Base-by-base conservation (phyloP, 2,888 invertebrate species). In the Cantharis lateralis region DNA sequence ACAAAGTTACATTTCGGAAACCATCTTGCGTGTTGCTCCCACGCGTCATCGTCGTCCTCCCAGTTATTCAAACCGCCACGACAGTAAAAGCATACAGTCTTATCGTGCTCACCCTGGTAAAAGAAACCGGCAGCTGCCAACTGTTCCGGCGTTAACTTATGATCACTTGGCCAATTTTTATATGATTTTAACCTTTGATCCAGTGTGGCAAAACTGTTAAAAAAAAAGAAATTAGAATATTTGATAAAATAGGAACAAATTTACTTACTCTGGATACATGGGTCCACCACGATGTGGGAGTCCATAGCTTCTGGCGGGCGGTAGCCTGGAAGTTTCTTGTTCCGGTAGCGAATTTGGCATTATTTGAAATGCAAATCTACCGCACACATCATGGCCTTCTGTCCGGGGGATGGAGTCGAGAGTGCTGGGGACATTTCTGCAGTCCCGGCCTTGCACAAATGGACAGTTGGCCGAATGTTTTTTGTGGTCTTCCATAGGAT, bases 11-110 rank as follows among this genome's bases (percentile, higher is more conserved):
- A 98, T 76, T 94, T 93, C n/a, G 93, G 92, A 86, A 96, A 96
- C 97, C 97, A 98, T 32, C 94, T 91, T 0, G 97, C 97, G 88
- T 98, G 98, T 87, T 98, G 97, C 81, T 94, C 94, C 97, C 98
- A 98, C 0, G 98, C 97, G 82, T 95, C 93, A 87, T 98, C 98
- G 76, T 92, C 92, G 66, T 93, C 93, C 86, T 96, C 96, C 98
- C 98, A 98, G 86, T 97, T 96, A 84, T 96, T 95, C 5, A 98
- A 90, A 0, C 98, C 98, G 66, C 97, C 97, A 82, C 96, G 97
- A 87, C 98, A 98, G 86, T 95, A 95, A 88, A 96, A 98, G 86
- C 98, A 98, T 77, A 96, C 92, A 0, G 97, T 97, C 84, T 96
- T 94, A 88, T 98, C 98, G 62, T 94, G 94, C 79, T 92, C 91